Percentiles rank a stretch among this genome's conserved stretches.
phyloP scores from a whole-genome alignment of 2,113 vertebrate species.

The Nyctibius bracteatus region DNA sequence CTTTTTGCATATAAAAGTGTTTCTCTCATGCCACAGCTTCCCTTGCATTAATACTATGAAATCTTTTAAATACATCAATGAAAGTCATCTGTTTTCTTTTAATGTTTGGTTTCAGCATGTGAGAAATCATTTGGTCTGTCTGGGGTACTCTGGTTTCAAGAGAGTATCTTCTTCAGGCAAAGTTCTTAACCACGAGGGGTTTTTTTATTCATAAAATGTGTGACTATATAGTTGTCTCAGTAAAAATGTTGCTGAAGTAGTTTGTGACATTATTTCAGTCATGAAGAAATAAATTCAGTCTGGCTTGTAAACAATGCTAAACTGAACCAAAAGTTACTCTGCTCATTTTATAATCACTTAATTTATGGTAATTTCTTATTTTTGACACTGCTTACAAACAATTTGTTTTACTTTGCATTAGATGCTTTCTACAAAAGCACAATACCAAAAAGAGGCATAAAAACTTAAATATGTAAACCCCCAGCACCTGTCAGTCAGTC shows the following conservation, averaged over 20 bases:
- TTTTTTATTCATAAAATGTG: background rate
- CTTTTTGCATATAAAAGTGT: background rate
- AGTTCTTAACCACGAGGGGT: background rate
- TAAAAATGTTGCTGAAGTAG: background rate
- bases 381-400: background rate
- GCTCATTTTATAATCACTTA: background rate
- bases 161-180: background rate
- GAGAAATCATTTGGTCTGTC: background rate
- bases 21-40: background rate
- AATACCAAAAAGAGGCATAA: background rate
- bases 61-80: background rate
- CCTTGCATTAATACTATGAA: background rate
- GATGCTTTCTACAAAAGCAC: background rate
- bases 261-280: background rate
- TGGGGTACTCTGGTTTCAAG: background rate
- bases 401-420: background rate
- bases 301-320: background rate
- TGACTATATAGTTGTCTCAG: background rate
- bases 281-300: background rate
- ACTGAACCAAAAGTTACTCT: background rate
- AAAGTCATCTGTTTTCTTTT: background rate
- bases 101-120: background rate
- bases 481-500: background rate
- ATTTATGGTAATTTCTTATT: background rate
- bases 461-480: background rate